Evolutionary conservation across 2,888 invertebrate genomes (phyloP).

Genomic region (Scelioninae gen. 1): DNA sequence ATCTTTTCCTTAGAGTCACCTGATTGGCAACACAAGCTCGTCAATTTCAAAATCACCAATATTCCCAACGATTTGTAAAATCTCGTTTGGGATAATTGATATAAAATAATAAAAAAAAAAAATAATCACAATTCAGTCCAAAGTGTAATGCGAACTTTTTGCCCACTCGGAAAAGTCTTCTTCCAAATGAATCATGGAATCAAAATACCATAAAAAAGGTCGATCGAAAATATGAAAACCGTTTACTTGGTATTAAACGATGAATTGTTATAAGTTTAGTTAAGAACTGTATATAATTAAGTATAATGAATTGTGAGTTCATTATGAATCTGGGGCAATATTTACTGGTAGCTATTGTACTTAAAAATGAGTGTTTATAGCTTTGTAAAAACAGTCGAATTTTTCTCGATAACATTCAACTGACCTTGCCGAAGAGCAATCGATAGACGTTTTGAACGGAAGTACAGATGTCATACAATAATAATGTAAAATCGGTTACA

Average conservation of each 20-base stretch:
- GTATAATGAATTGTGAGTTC: slow-evolving; percentile 45
- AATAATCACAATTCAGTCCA: too few relatives aligned
- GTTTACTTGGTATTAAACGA: slow-evolving; percentile 40
- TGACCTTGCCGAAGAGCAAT: slow-evolving; percentile 67
- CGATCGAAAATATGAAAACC: slow-evolving; percentile 1
- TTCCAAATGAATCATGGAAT: not conserved
- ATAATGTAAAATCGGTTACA: slow-evolving; percentile 71
- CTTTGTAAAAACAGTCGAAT: slow-evolving; percentile 10
- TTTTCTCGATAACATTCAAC: slow-evolving; percentile 52
- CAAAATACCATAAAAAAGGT: not conserved
- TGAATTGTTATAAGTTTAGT: slow-evolving; percentile 35
- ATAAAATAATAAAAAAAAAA: too few relatives aligned
- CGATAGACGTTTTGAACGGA: slow-evolving; percentile 57
- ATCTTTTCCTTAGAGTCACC: too few relatives aligned
- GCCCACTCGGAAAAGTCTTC: not conserved
- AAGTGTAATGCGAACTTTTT: too few relatives aligned
- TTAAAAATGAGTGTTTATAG: slow-evolving; percentile 34
- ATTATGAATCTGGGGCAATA: slow-evolving; percentile 57
- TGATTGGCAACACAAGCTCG: too few relatives aligned
- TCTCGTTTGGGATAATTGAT: too few relatives aligned
- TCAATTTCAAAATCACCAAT: too few relatives aligned
- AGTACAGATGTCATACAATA: slow-evolving; percentile 66
- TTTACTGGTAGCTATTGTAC: slow-evolving; percentile 11
- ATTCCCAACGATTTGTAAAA: too few relatives aligned
- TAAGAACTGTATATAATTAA: slow-evolving; percentile 32